Base-by-base conservation (phyloP, 2,113 vertebrate species). In the Melanerpes formicivorus region DNA sequence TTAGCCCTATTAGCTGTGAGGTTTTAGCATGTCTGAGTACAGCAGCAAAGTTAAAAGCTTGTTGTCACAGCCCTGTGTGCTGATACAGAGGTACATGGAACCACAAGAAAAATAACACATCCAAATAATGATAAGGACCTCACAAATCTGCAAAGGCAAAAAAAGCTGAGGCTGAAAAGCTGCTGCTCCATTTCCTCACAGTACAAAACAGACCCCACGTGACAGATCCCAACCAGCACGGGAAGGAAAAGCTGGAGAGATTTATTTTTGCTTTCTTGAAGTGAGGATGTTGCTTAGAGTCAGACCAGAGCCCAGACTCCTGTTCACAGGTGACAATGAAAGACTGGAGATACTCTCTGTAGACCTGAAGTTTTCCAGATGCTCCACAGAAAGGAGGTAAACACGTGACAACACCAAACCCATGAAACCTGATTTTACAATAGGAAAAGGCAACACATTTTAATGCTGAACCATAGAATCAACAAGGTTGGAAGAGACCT, bases 101-200 rank as follows among this genome's bases (percentile, higher is more conserved):
- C 80, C 88, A 77, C 84, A 94, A 96, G 92, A 90, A 96, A 92
- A 96, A 95, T 84, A 95, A 81, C 90, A 77, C 75, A 90, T 74
- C 77, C 70, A 73, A 79, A 62, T 54, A 93, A 88, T 0, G 67
- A 92, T 88, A 91, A 86, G 88, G 94, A 60, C 63, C 72, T n/a
- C 77, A 93, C 80, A 90, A 90, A 90, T 63, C 67, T 69, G 52
- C 87, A 88, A 87, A 80, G 65, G 80, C 48, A 93, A 78, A 87
- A 86, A 90, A 37, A 69, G 88, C 87, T 84, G 90, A 87, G 69
- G 29, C n/a, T 90, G 93, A 85, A 81, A 89, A 82, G 82, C 55
- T 89, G 66, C 77, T 25, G 0, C 16, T 67, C 50, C 75, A 5
- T 78, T 94, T 96, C 95, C 92, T 90, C 54, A 44, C 54, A 90